These are phyloP conservation scores for Chaetorhynchus papuensis DNA, from an alignment of 2,113 vertebrate species.

Conservation along the genomic window DNA sequence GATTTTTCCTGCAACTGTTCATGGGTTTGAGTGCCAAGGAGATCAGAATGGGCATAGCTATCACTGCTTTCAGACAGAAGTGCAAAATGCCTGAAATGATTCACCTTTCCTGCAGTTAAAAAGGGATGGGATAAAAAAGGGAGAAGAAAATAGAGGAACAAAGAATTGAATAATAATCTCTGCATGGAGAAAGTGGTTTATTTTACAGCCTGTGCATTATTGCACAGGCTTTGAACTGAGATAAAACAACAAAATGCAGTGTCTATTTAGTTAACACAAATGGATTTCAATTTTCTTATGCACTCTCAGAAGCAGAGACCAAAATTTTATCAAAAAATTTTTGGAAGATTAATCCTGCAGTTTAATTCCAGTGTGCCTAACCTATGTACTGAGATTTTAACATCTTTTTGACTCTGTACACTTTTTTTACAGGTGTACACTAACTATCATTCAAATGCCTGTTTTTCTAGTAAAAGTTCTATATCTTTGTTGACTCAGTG, in stretches of 20 bases:
- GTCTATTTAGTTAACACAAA: not conserved
- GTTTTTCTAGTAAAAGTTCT: not conserved
- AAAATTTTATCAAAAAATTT: not conserved
- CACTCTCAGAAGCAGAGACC: not conserved
- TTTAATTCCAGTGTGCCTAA: not conserved
- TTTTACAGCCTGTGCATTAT: not conserved
- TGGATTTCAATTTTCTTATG: not conserved
- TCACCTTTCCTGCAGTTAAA: not conserved
- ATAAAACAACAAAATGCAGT: not conserved
- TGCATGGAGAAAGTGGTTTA: not conserved
- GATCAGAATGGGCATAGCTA: not conserved
- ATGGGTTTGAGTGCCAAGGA: not conserved
- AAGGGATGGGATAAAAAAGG: not conserved
- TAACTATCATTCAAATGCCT: not conserved
- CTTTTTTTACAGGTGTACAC: not conserved
- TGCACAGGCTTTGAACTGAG: not conserved
- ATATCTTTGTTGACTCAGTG: not conserved
- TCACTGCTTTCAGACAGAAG: not conserved
- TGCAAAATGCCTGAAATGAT: not conserved
- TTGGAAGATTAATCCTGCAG: not conserved
- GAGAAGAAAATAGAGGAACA: not conserved
- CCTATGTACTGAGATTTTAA: not conserved
- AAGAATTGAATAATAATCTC: not conserved
- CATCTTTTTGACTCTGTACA: not conserved
- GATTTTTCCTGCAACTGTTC: not conserved